Evolutionary conservation across 2,888 invertebrate genomes (phyloP), one percentile per base, ranked within the genome.

Genomic region (Drosophila macrospina): DNA sequence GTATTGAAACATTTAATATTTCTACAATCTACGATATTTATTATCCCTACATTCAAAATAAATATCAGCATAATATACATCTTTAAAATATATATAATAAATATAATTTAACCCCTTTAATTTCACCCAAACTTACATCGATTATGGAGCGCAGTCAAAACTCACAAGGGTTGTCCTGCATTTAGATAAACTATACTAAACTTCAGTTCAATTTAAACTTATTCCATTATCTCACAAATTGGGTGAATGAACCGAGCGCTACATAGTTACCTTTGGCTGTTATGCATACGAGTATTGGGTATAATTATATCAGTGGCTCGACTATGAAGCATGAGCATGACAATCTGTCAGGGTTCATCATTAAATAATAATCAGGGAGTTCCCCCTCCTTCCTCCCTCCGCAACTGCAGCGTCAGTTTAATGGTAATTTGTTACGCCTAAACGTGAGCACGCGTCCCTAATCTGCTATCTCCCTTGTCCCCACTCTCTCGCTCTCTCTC

Each of bases 361-460:
- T 88, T 88, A 88, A 86, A 88, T 86, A 86, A 86, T 88, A 86
- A 88, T 87, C 79, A 86, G 68, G 52, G 64, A 44, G 62, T 42
- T 30, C 15, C 32, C 50, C 32, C 51, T 55, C 32, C 6, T n/a
- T 11, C 24, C 37, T n/a, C n/a, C n/a, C n/a, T n/a, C n/a, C n/a
- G n/a, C n/a, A n/a, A 8, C 4, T 45, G 6, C 30, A 32, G 37
- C 44, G 59, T 63, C 74, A 70, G 72, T 80, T 86, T 84, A 88
- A 77, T 81, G 78, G 88, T 89, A 91, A 91, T 91, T 91, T 90
- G 91, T 91, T 91, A 88, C 91, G 91, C 91, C 91, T 91, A 91
- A 91, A 90, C 84, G 88, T 87, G 82, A 78, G 83, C 91, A 91
- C 91, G 88, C 90, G 78, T 66, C 55, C 69, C 72, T 69, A 74